phyloP scores from a whole-genome alignment of 2,797 vertebrate species.

The Helicolenus hilgendorfi region DNA sequence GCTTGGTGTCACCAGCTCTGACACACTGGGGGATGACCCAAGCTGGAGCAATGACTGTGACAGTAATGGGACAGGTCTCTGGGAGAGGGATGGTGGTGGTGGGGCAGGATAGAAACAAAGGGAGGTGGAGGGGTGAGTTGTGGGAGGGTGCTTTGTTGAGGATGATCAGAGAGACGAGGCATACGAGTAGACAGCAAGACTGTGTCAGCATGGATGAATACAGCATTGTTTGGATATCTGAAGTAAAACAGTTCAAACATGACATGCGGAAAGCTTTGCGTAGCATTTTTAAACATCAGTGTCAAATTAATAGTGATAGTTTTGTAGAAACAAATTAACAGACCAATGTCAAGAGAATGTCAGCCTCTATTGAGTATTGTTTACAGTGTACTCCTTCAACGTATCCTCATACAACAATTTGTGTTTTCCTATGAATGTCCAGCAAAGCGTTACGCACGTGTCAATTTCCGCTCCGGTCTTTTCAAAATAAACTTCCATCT shows the following conservation, averaged over 20 bases:
- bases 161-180: conserved; percentile 44
- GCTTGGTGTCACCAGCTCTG: conserved; percentile 66
- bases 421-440: not conserved
- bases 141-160: conserved; percentile 32
- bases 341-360: not conserved
- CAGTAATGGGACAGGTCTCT: conserved; percentile 68
- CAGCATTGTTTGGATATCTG: conserved; percentile 20
- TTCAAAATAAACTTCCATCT: too few relatives aligned
- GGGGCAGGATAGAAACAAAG: conserved; percentile 4
- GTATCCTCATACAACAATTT: too few relatives aligned
- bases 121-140: conserved; percentile 21
- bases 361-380: not conserved
- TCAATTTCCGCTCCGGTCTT: too few relatives aligned
- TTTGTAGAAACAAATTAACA: not conserved
- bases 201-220: conserved; percentile 38
- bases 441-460: too few relatives aligned
- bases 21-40: conserved; percentile 69
- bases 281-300: conserved; percentile 5
- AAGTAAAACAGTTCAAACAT: conserved; percentile 32
- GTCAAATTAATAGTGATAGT: not conserved
- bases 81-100: conserved; percentile 10
- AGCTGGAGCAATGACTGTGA: conserved; percentile 66
- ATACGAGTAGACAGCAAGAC: conserved; percentile 29
- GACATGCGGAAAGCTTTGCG: conserved; percentile 15
- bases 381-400: not conserved